Evolutionary conservation across 2,797 vertebrate species (phyloP).

Genomic region (Bryconaethiops microstoma): DNA sequence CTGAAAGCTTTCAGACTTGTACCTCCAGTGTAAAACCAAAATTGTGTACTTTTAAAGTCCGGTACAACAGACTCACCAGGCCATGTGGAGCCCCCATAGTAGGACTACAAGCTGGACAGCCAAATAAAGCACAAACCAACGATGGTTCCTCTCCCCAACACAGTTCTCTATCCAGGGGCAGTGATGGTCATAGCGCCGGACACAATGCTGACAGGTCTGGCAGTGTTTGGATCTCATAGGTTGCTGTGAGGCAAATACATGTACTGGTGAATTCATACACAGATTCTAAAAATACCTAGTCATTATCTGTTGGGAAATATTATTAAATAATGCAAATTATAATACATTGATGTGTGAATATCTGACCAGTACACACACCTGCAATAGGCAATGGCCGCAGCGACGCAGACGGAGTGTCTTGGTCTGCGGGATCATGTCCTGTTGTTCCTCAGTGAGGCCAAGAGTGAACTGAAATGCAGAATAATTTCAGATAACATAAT

Average conservation of each 20-base stretch:
- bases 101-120: constrained; percentile 85
- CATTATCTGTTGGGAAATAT: background rate
- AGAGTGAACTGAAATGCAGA: constrained; percentile 67
- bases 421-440: constrained; percentile 73
- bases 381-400: constrained; percentile 89
- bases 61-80: constrained; percentile 81
- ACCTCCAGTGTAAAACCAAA: too few species aligned
- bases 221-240: constrained; percentile 94
- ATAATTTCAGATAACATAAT: background rate
- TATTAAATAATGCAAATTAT: background rate
- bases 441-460: constrained; percentile 77
- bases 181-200: constrained; percentile 94
- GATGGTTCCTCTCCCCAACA: constrained; percentile 91
- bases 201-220: constrained; percentile 87
- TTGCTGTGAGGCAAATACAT: constrained; percentile 75
- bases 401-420: constrained; percentile 76
- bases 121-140: constrained; percentile 88
- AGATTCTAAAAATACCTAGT: background rate
- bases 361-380: constrained; percentile 72
- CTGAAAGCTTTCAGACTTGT: too few species aligned
- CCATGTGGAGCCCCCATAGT: constrained; percentile 85
- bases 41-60: background rate
- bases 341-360: background rate
- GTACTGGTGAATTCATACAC: background rate
- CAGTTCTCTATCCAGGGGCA: constrained; percentile 98